A percentile compares a stretch with the other conserved stretches of the same genome.
Evolutionary conservation across 2,888 invertebrate species (phyloP).

Genomic region (Aethes cnicana): DNA sequence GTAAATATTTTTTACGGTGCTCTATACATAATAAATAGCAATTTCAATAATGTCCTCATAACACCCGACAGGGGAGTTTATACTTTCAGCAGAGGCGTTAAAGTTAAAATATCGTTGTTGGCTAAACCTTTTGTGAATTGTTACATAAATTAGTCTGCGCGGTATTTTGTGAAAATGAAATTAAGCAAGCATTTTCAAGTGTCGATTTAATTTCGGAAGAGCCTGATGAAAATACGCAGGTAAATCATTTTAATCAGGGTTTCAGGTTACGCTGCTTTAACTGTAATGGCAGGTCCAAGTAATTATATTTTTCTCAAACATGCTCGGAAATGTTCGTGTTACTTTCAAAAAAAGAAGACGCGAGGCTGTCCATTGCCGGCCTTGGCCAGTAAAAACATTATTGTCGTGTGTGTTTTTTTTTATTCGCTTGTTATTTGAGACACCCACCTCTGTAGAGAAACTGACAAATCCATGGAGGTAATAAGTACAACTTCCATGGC

Average conservation of each 20-base stretch:
- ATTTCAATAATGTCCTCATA: constrained; percentile 4
- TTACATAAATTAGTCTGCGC: constrained; percentile 9
- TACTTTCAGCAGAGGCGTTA: neutral
- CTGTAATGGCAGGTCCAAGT: too few relatives aligned
- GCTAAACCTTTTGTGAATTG: neutral
- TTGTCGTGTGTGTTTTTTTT: too few relatives aligned
- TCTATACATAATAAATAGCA: constrained; percentile 11
- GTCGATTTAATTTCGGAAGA: constrained; percentile 14
- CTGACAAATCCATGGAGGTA: too few relatives aligned
- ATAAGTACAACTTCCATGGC: too few relatives aligned
- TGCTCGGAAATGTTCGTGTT: too few relatives aligned
- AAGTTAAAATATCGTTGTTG: neutral
- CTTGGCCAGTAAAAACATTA: too few relatives aligned
- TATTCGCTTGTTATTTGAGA: too few relatives aligned
- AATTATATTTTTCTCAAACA: too few relatives aligned
- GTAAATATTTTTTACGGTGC: constrained; percentile 16
- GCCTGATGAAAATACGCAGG: neutral
- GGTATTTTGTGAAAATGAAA: constrained; percentile 12
- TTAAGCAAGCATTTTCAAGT: neutral
- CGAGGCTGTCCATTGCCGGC: too few relatives aligned
- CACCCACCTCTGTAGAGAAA: too few relatives aligned
- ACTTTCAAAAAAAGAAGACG: too few relatives aligned
- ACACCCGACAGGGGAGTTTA: neutral
- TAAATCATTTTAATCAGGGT: neutral
- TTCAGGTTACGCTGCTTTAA: too few relatives aligned